Base-by-base conservation (phyloP, 2,797 vertebrate genomes). In the Myoxocephalus aenaeus region DNA sequence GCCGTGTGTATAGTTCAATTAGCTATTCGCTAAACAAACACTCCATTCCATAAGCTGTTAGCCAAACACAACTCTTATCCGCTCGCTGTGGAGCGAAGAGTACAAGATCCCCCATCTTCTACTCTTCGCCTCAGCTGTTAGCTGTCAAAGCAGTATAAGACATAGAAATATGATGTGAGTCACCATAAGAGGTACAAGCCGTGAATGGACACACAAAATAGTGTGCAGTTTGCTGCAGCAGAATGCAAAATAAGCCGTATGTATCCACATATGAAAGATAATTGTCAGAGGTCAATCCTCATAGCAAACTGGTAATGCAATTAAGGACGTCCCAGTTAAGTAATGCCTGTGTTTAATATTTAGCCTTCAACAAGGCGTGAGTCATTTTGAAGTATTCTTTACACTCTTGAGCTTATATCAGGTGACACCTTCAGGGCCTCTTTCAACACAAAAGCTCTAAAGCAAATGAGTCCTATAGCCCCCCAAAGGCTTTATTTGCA, bases 401-500 rank as follows among this genome's bases (percentile, higher is more conserved):
- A 75, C 65, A 71, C 50, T 76, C 20, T 25, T 69, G 25, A 82
- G 53, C 76, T 75, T 73, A 64, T 53, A 53, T 78, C 53, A 75
- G 65, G 53, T 69, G 74, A 91, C 82, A 86, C 75, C 67, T 81
- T 84, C 77, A 34, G 46, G 69, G 69, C 65, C 70, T 80, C 59
- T 76, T 81, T 79, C 82, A 91, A 93, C 84, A 89, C 61, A 81
- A 40, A 76, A 72, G 56, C 59, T 75, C 32, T 36, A 42, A 85
- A 75, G 82, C 42, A 27, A 91, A 80, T 76, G 44, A 81, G 66
- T 68, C 27, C 67, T 67, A 61, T 68, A 70, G 61, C 72, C 67
- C 83, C 46, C 18, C 40, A 53, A 71, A 77, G 79, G 61, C 58
- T 82, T 81, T 66, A 70, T 75, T 87, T 88, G 54, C 75, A 83